These are phyloP conservation scores for Sitta carolinensis DNA, from an alignment of 2,797 vertebrate genomes.

Conservation along the genomic window DNA sequence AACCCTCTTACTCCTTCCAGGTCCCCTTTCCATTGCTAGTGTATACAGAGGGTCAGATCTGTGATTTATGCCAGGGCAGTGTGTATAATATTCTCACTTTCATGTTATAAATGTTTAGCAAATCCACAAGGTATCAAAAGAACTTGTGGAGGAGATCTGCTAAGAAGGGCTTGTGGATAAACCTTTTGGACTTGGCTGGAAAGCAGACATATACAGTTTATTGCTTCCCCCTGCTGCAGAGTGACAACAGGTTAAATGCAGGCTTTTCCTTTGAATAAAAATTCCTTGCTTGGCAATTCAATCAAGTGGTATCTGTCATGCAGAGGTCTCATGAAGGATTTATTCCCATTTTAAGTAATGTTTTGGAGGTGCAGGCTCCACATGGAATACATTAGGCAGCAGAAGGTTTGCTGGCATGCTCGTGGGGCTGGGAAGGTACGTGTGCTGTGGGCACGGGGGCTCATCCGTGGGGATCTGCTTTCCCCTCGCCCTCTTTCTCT, in stretches of 20 bases:
- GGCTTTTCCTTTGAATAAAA: constrained; percentile 63
- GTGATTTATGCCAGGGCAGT: constrained; percentile 51
- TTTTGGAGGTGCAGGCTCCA: constrained; percentile 31
- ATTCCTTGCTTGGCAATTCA: constrained; percentile 42
- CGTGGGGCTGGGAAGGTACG: background rate
- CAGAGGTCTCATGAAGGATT: constrained; percentile 47
- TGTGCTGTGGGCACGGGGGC: background rate
- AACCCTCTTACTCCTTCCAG: background rate
- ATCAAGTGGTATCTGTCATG: constrained; percentile 42
- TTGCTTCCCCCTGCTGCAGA: constrained; percentile 30
- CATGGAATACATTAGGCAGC: constrained; percentile 40
- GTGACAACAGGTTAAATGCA: constrained; percentile 49
- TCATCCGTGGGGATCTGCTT: background rate
- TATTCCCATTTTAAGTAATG: constrained; percentile 79
- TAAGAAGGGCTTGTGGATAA: constrained; percentile 11
- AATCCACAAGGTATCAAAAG: constrained; percentile 57
- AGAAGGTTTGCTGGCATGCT: constrained; percentile 2
- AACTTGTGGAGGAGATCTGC: constrained; percentile 38
- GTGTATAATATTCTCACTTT: constrained; percentile 43
- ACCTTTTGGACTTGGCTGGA: constrained; percentile 13
- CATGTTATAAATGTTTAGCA: constrained; percentile 68
- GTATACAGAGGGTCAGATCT: constrained; percentile 32
- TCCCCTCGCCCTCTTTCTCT: background rate
- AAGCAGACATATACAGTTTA: constrained; percentile 59
- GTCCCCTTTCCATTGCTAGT: background rate